phyloP scores from a whole-genome alignment of 2,888 invertebrate species.

The Dilophus febrilis region DNA sequence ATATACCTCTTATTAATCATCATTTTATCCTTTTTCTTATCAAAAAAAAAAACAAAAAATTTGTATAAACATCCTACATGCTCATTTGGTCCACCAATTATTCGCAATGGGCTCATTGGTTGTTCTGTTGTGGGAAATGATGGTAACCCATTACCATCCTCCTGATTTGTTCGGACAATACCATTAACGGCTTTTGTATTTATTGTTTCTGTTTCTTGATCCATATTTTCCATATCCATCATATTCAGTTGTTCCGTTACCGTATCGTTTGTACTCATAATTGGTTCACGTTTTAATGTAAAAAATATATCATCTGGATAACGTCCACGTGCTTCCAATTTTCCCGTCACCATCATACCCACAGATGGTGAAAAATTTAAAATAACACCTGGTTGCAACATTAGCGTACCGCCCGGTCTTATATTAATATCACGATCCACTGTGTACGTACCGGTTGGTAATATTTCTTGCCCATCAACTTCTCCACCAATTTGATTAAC shows the following conservation, averaged over 20 bases:
- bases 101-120: conserved; percentile 57
- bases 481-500: conserved; percentile 72
- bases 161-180: too few relatives aligned
- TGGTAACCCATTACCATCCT: conserved; percentile 27
- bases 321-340: conserved; percentile 65
- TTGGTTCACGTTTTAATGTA: conserved; percentile 59
- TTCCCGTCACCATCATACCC: conserved; percentile 92
- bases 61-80: conserved; percentile 81
- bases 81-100: conserved; percentile 63
- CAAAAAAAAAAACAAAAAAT: too few relatives aligned
- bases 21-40: too few relatives aligned
- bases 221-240: conserved; percentile 33
- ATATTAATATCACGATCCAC: conserved; percentile 91
- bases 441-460: conserved; percentile 70
- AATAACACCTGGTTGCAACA: conserved; percentile 74
- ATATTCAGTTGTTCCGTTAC: conserved; percentile 41
- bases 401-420: conserved; percentile 75
- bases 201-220: conserved; percentile 32
- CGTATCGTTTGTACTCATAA: conserved; percentile 47
- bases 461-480: conserved; percentile 75
- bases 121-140: too few relatives aligned
- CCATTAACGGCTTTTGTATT: too few relatives aligned
- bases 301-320: conserved; percentile 64
- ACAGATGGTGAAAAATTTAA: conserved; percentile 81
- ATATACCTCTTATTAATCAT: too few relatives aligned